Percentiles rank a stretch among this genome's conserved stretches.
phyloP scores from a whole-genome alignment of 2,797 vertebrate genomes.

The Chaenodraco wilsoni region DNA sequence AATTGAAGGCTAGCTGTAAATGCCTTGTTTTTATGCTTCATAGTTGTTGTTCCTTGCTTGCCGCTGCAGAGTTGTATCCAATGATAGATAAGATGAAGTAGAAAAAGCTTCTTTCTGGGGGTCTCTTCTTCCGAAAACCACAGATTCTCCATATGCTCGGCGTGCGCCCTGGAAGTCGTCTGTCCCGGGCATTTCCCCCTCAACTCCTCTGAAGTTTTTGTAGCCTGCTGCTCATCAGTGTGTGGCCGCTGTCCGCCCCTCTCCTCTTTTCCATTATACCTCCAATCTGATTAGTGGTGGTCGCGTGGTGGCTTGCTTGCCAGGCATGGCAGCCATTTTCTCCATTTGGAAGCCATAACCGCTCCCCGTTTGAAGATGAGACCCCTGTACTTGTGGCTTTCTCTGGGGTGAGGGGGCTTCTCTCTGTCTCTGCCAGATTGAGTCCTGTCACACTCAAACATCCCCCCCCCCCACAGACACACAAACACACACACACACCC shows the following conservation, averaged over 20 bases:
- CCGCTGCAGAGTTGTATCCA: constrained; percentile 15
- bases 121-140: constrained; percentile 35
- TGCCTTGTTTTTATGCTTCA: constrained; percentile 33
- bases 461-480: not conserved
- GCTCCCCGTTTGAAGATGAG: constrained; percentile 81
- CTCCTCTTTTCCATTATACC: constrained; percentile 62
- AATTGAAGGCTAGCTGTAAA: constrained; percentile 72
- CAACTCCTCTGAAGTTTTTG: constrained; percentile 41
- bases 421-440: constrained; percentile 78
- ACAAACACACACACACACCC: constrained; percentile 14
- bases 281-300: constrained; percentile 77
- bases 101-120: constrained; percentile 25
- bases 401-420: constrained; percentile 80
- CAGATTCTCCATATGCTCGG: constrained; percentile 43
- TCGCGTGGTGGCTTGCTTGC: constrained; percentile 66
- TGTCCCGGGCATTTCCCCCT: constrained; percentile 51
- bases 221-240: constrained; percentile 71
- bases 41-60: constrained; percentile 30
- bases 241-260: constrained; percentile 63
- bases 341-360: constrained; percentile 86
- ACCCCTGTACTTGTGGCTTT: constrained; percentile 87
- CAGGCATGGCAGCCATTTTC: constrained; percentile 80
- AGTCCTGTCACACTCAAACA: constrained; percentile 62
- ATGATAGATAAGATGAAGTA: constrained; percentile 34
- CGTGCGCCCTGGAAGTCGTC: constrained; percentile 36